phyloP scores from a whole-genome alignment of 2,113 vertebrate genomes.

The Peromyscus californicus region DNA sequence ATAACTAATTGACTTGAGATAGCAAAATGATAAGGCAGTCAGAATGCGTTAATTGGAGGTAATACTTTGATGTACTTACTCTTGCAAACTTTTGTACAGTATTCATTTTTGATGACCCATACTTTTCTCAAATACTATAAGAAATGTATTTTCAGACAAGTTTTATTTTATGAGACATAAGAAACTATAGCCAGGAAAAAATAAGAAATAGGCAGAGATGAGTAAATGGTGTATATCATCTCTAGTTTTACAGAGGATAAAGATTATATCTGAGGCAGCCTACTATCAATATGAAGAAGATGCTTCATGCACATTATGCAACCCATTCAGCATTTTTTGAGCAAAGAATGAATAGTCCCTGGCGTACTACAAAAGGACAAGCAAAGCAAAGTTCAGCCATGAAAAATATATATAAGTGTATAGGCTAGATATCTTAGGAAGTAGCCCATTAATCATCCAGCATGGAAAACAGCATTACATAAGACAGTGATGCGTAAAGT shows the following conservation, averaged over 20 bases:
- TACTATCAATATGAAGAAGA: slow-evolving; percentile 38
- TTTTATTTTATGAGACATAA: slow-evolving; percentile 67
- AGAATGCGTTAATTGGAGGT: background rate
- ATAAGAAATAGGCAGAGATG: slow-evolving; percentile 47
- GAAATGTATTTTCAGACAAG: slow-evolving; percentile 29
- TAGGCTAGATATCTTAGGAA: background rate
- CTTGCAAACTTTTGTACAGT: slow-evolving; percentile 8
- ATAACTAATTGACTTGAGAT: background rate
- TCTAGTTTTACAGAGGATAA: slow-evolving; percentile 29
- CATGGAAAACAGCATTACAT: background rate
- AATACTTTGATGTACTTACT: slow-evolving; percentile 38
- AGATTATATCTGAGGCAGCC: slow-evolving; percentile 54
- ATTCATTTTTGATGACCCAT: slow-evolving; percentile 20
- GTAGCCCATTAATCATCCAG: background rate
- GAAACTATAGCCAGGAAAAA: slow-evolving; percentile 52
- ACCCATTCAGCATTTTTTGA: background rate
- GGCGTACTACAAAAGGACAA: slow-evolving; percentile 24
- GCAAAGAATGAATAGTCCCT: slow-evolving; percentile 19
- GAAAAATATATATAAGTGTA: slow-evolving; percentile 14
- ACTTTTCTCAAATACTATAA: slow-evolving; percentile 40
- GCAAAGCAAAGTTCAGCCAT: slow-evolving; percentile 36
- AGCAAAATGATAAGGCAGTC: background rate
- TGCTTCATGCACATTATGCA: background rate
- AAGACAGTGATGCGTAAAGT: background rate
- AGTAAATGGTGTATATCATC: slow-evolving; percentile 29